phyloP scores from a whole-genome alignment of 2,888 invertebrate genomes.

The Lithophane ornitopus region DNA sequence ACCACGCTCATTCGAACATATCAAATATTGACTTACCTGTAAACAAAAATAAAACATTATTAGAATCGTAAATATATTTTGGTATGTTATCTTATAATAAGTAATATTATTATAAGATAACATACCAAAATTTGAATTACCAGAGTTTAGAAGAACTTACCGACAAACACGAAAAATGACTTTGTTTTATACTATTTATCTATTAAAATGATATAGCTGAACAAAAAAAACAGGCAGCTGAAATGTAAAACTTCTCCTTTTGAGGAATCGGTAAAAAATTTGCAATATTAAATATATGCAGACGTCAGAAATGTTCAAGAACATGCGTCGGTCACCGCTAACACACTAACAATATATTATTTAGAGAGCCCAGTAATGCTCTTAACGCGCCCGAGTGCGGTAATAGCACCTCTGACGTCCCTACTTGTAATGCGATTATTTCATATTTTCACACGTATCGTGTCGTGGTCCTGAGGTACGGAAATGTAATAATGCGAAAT shows the following conservation, averaged over 20 bases:
- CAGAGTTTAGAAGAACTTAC: too few relatives aligned
- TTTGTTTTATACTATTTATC: too few relatives aligned
- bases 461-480: slow-evolving; percentile 39
- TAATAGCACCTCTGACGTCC: slow-evolving; percentile 55
- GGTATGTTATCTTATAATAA: background rate
- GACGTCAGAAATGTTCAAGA: background rate
- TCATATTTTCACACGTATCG: slow-evolving; percentile 65
- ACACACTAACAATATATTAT: slow-evolving; percentile 55
- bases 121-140: too few relatives aligned
- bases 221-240: background rate
- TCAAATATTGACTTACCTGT: slow-evolving; percentile 47
- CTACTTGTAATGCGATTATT: slow-evolving; percentile 67
- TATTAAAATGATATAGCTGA: background rate
- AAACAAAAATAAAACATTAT: slow-evolving; percentile 21
- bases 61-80: background rate
- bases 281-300: background rate
- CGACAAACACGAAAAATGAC: too few relatives aligned
- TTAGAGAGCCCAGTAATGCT: slow-evolving; percentile 68
- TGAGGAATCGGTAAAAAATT: too few relatives aligned
- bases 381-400: slow-evolving; percentile 64
- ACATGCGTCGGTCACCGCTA: slow-evolving; percentile 37
- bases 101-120: too few relatives aligned
- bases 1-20: too few relatives aligned
- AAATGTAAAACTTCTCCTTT: background rate
- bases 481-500: slow-evolving; percentile 38